Percentiles rank a stretch among this genome's conserved stretches.
Conservation (phyloP, 1,140 invertebrate genomes). For the Pogonomyrmex californicus region DNA sequence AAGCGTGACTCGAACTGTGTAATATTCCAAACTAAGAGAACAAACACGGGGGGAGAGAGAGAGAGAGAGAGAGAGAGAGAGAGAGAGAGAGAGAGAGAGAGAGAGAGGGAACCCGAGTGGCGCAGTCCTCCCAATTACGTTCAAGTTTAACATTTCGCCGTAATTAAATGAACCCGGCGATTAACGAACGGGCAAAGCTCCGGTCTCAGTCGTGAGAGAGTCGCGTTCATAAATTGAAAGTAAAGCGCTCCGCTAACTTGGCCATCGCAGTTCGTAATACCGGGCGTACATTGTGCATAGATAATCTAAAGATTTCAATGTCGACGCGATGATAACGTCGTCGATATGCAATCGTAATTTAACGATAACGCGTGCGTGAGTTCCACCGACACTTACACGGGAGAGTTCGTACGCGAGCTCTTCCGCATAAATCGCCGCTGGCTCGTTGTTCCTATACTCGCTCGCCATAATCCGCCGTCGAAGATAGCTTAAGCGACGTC, state of each 20-base stretch:
- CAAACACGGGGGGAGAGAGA: slow-evolving; percentile 4
- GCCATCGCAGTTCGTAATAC: not conserved
- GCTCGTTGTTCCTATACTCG: slow-evolving; percentile 11
- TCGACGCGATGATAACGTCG: not conserved
- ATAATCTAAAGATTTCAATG: slow-evolving; percentile 9
- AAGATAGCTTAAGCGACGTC: slow-evolving; percentile 26
- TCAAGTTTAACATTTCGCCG: slow-evolving; percentile 72
- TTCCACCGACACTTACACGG: not conserved
- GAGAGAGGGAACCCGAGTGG: slow-evolving; percentile 7
- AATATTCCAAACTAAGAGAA: slow-evolving; percentile 50
- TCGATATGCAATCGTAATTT: slow-evolving; percentile 1
- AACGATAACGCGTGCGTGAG: not conserved
- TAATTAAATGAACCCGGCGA: slow-evolving; percentile 71
- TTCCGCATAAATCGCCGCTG: not conserved
- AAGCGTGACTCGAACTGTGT: slow-evolving; percentile 51
- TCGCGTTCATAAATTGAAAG: slow-evolving; percentile 70
- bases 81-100: too few relatives aligned
- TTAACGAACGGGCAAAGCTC: slow-evolving; percentile 69
- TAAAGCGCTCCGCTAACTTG: slow-evolving; percentile 64
- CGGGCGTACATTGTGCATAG: not conserved
- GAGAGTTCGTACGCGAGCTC: not conserved
- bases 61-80: too few relatives aligned
- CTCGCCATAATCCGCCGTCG: not conserved
- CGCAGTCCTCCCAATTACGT: slow-evolving; percentile 71
- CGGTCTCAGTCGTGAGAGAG: slow-evolving; percentile 38